These are phyloP conservation scores for Leptobrachium leishanense DNA, from an alignment of 2,113 vertebrate genomes.

Conservation along the genomic window DNA sequence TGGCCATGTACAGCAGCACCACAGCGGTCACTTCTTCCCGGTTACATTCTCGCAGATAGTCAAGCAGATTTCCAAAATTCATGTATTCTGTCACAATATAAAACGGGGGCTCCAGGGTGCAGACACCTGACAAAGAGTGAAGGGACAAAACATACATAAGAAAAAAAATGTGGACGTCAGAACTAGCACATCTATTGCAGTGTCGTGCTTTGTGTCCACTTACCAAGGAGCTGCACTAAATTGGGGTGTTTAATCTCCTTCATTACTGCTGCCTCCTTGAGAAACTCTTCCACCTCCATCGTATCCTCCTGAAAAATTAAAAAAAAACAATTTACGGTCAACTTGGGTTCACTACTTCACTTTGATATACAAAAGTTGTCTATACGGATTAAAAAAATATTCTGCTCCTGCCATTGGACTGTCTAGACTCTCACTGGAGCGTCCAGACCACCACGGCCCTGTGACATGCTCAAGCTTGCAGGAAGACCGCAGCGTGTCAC, in stretches of 20 bases:
- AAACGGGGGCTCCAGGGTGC: constrained; percentile 94
- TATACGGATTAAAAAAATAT: no score
- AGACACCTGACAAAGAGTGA: constrained; percentile 78
- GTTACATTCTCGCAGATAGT: constrained; percentile 93
- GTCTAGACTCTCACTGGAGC: no score
- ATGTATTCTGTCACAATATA: constrained; percentile 99
- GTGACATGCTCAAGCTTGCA: no score
- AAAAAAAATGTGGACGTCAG: not conserved
- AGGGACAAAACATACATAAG: not conserved
- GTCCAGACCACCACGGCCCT: no score
- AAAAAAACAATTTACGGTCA: no score
- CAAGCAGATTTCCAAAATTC: constrained; percentile 94
- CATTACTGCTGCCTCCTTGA: constrained; percentile 98
- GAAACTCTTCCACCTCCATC: constrained; percentile 98
- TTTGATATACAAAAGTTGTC: no score
- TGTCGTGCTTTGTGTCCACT: constrained; percentile 26
- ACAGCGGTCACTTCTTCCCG: constrained; percentile 93
- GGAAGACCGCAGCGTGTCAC: no score
- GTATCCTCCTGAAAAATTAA: constrained; percentile 84
- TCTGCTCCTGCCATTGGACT: no score
- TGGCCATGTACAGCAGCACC: constrained; percentile 97
- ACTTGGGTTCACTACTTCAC: no score
- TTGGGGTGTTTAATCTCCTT: constrained; percentile 99
- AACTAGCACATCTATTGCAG: not conserved
- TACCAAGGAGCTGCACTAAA: constrained; percentile 86